Evolutionary conservation across 2,888 invertebrate genomes (phyloP).

Genomic region (Sminthurides aquaticus): DNA sequence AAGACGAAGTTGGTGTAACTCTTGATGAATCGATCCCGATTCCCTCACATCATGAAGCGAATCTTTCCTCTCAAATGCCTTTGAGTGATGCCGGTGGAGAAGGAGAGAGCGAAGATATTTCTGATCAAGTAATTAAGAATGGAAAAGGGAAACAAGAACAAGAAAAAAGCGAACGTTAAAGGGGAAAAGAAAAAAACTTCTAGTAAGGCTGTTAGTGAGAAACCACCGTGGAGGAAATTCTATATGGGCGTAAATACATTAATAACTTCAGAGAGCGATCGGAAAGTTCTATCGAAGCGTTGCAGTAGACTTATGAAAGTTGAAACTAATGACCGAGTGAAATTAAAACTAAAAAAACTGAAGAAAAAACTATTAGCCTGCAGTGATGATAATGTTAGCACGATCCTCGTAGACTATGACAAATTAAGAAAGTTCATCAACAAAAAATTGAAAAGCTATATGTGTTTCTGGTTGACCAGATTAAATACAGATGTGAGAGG

Average conservation of each 20-base stretch:
- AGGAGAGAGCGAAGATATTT: too few species aligned
- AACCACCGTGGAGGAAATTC: constrained; percentile 29
- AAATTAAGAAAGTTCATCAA: neutral
- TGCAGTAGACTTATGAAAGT: constrained; percentile 25
- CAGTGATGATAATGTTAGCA: neutral
- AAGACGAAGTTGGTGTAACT: too few species aligned
- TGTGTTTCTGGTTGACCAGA: too few species aligned
- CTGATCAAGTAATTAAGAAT: too few species aligned
- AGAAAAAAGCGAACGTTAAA: neutral
- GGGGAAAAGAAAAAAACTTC: constrained; percentile 17
- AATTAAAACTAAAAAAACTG: constrained; percentile 28
- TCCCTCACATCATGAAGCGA: too few species aligned
- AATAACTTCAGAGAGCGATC: constrained; percentile 22
- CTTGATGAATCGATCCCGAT: too few species aligned
- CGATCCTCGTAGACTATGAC: neutral
- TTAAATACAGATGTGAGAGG: too few species aligned
- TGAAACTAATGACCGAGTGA: constrained; percentile 27
- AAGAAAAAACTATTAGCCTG: constrained; percentile 23
- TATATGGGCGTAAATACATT: constrained; percentile 29
- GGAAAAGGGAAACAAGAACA: constrained; percentile 10
- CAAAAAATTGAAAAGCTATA: too few species aligned
- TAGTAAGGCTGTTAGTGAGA: constrained; percentile 10
- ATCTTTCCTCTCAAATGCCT: too few species aligned
- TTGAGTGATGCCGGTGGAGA: neutral
- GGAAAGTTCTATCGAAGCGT: constrained; percentile 29